A percentile compares a stretch with the other conserved stretches of the same genome.
Conservation (phyloP, 92 coral and sea anemone genomes). For the Phenganax subtilis region DNA sequence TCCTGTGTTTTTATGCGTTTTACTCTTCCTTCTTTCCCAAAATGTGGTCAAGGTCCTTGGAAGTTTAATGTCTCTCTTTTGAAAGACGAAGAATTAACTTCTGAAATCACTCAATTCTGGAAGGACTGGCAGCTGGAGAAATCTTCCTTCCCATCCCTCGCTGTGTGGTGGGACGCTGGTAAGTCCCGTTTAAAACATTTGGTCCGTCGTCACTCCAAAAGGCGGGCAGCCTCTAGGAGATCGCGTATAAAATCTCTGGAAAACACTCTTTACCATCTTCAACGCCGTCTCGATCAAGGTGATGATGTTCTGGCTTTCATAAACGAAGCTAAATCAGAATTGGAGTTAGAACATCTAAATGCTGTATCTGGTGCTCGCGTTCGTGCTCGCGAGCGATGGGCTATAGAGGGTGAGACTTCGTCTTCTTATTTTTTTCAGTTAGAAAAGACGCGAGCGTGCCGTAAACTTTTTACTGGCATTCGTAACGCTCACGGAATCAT, state of each 20-base stretch:
- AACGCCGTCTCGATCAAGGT: neutral
- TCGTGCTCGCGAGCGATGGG: neutral
- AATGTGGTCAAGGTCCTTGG: too few species aligned
- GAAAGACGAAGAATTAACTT: neutral
- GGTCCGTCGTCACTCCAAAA: neutral
- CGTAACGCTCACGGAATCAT: neutral
- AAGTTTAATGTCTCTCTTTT: too few species aligned
- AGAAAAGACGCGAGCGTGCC: neutral
- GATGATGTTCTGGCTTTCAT: neutral
- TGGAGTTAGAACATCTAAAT: neutral
- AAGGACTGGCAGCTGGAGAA: neutral
- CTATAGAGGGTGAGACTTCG: neutral
- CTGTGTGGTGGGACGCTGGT: conserved; percentile 10
- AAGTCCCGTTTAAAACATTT: neutral
- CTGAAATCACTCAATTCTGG: neutral
- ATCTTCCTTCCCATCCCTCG: neutral
- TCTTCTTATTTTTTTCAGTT: too few species aligned
- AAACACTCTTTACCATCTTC: neutral
- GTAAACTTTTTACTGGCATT: neutral
- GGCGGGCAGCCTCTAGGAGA: neutral
- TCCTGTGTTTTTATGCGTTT: too few species aligned
- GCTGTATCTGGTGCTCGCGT: neutral
- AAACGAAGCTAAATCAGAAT: neutral
- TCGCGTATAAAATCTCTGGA: neutral
- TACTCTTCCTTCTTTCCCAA: neutral